Evolutionary conservation across 2,113 vertebrate species (phyloP), one percentile per base, ranked within the genome.

Genomic region (Microtus montanus): DNA sequence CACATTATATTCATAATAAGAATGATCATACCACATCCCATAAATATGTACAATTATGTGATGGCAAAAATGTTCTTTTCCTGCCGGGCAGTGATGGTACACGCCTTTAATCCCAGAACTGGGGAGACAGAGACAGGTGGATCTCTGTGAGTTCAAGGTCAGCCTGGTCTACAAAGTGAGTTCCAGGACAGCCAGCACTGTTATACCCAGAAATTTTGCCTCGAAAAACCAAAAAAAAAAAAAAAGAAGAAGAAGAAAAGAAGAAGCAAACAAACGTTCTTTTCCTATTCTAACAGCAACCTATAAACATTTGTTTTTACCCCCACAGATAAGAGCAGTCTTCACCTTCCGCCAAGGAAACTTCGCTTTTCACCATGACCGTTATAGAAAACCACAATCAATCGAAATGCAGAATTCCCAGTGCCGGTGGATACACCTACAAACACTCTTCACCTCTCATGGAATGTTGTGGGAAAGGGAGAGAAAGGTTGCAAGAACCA

Each of bases 11-110:
- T 35, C 20, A 20, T 17, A 17, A 15, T 64, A 26, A 33, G 35
- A 80, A 70, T 80, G 80, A 73, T 26, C n/a, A 47, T 41, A 92
- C 4, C n/a, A 9, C 11, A n/a, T 5, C 9, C 70, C 41, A 61
- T 28, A 91, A 83, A 92, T 35, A 71, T n/a, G 22, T 49, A 61
- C 14, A 28, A 61, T 47, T 73, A 84, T 20, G 19, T n/a, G 2
- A 24, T 44, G 52, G 38, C 49, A 7, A 85, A 75, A 86, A 38
- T 38, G 33, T 66, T 35, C 17, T 71, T 15, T 54, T 84, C 35
- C 19, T 7, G 54, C 19, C 6, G 0, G 5, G 19, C 5, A 7
- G 19, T 58, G 54, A 5, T 58, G 54, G 54, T 1, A 5, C 54
- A 58, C 1, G 0, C 17, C 17, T 58, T 58, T 58, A 58, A 58